Conservation (phyloP, 2,888 invertebrate genomes). For the Aproaerema taeniolella region DNA sequence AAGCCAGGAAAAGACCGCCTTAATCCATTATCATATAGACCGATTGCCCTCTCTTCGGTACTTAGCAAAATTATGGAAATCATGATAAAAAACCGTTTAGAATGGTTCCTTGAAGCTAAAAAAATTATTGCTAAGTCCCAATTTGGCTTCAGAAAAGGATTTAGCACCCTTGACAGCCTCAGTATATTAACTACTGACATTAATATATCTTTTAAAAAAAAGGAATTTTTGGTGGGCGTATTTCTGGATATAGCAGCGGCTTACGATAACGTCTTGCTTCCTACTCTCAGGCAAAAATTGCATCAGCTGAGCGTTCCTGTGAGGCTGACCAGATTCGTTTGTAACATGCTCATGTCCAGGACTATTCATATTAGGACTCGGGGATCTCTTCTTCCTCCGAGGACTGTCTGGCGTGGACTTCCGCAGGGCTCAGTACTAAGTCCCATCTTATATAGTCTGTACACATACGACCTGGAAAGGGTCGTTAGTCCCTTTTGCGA, state of each 20-base stretch:
- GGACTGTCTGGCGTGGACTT: slow-evolving; percentile 23
- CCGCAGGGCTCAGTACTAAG: slow-evolving; percentile 20
- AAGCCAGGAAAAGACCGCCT: slow-evolving; percentile 23
- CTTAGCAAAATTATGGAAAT: slow-evolving; percentile 23
- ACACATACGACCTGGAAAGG: not conserved
- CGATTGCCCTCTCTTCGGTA: slow-evolving; percentile 22
- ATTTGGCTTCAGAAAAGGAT: slow-evolving; percentile 27
- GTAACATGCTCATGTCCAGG: slow-evolving; percentile 16
- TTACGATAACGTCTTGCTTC: slow-evolving; percentile 15
- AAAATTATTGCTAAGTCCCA: slow-evolving; percentile 17
- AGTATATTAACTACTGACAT: slow-evolving; percentile 20
- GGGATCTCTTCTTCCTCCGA: slow-evolving; percentile 5
- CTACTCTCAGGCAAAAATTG: slow-evolving; percentile 15
- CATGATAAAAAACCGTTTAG: slow-evolving; percentile 22
- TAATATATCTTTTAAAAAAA: slow-evolving; percentile 4
- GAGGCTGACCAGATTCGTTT: slow-evolving; percentile 19
- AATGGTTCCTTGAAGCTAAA: slow-evolving; percentile 24
- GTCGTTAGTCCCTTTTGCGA: slow-evolving; percentile 1
- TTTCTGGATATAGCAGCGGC: slow-evolving; percentile 13
- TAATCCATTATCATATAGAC: slow-evolving; percentile 17
- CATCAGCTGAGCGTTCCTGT: slow-evolving; percentile 22
- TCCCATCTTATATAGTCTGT: not conserved
- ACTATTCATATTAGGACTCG: slow-evolving; percentile 11
- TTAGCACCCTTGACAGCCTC: slow-evolving; percentile 26
- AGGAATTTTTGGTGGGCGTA: slow-evolving; percentile 6